Evolutionary conservation across 2,113 vertebrate species (phyloP).

Genomic region (Dasyurus viverrinus): DNA sequence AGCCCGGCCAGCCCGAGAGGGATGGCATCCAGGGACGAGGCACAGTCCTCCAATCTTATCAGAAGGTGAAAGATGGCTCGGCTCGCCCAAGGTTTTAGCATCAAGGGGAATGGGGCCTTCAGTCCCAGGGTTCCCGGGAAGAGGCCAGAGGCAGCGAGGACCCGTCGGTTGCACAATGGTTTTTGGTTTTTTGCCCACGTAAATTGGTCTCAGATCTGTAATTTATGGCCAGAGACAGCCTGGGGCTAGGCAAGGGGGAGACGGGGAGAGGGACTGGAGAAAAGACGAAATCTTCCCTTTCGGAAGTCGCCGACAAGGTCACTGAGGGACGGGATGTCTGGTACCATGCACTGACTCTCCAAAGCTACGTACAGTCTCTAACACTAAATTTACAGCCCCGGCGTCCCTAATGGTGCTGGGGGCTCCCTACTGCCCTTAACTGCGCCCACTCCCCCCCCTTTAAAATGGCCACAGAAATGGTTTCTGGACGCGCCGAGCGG

Average conservation of each 20-base stretch:
- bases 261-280: constrained; percentile 60
- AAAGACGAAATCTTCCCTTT: constrained; percentile 79
- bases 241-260: constrained; percentile 68
- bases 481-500: constrained; percentile 90
- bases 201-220: constrained; percentile 77
- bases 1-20: not conserved
- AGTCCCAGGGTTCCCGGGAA: constrained; percentile 51
- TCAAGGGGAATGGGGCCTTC: constrained; percentile 47
- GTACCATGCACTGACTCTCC: constrained; percentile 89
- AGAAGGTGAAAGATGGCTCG: constrained; percentile 28
- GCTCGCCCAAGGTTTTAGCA: constrained; percentile 44
- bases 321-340: constrained; percentile 85
- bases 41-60: constrained; percentile 48
- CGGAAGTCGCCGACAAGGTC: constrained; percentile 81
- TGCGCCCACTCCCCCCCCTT: constrained; percentile 66
- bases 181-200: constrained; percentile 79
- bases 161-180: constrained; percentile 74
- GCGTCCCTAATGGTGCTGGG: constrained; percentile 86
- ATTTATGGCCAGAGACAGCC: constrained; percentile 82
- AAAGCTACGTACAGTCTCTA: constrained; percentile 89
- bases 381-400: constrained; percentile 85
- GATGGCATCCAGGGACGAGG: constrained; percentile 41
- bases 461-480: constrained; percentile 87
- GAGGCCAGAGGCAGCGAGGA: constrained; percentile 67
- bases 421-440: constrained; percentile 85